Conservation (phyloP, 1,140 invertebrate species). For the Pseudomyrmex flavicornis region DNA sequence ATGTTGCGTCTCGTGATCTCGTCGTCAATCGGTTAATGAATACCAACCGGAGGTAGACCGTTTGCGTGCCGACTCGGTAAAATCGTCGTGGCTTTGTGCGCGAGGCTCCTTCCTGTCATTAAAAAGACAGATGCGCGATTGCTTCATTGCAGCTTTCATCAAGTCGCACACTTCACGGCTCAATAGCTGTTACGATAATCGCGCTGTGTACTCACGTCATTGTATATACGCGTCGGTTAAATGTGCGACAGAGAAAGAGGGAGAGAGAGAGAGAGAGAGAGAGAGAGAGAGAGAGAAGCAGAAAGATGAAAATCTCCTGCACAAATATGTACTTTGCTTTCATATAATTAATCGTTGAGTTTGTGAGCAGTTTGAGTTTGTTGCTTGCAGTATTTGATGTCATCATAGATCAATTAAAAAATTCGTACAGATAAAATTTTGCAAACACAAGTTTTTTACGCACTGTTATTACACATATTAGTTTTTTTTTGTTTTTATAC, state of each 20-base stretch:
- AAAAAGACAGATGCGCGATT: conserved; percentile 39
- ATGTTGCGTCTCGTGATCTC: conserved; percentile 54
- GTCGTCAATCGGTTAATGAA: conserved; percentile 60
- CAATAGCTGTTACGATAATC: conserved; percentile 29
- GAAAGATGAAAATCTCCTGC: not conserved
- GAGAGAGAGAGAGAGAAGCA: not conserved
- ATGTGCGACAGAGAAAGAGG: not conserved
- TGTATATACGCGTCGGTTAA: not conserved
- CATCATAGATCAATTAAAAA: too few species aligned
- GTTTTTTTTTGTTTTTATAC: too few species aligned
- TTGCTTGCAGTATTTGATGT: not conserved
- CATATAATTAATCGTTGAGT: not conserved
- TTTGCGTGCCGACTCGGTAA: conserved; percentile 33
- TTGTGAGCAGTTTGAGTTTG: not conserved
- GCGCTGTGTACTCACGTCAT: not conserved
- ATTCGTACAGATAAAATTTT: too few species aligned
- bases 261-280: not conserved
- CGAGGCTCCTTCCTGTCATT: conserved; percentile 44
- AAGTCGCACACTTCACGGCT: not conserved
- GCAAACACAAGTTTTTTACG: too few species aligned
- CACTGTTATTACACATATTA: too few species aligned
- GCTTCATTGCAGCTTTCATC: conserved; percentile 54
- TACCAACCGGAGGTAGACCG: not conserved
- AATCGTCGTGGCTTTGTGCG: conserved; percentile 43
- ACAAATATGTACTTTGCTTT: conserved; percentile 7